Evolutionary conservation across 2,113 vertebrate genomes (phyloP).

Genomic region (Bucco capensis): DNA sequence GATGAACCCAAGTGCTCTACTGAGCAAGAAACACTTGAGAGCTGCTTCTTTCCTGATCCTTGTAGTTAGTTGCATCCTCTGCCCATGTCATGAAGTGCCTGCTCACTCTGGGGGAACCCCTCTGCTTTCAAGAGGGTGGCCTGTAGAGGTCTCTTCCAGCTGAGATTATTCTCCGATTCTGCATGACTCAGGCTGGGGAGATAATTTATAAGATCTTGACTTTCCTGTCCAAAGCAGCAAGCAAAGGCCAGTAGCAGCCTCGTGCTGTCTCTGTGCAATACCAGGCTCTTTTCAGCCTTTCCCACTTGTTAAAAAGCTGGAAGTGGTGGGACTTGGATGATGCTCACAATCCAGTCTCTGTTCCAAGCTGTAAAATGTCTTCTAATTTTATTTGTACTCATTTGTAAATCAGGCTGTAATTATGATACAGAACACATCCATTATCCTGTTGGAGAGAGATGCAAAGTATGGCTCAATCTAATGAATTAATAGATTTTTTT

Average conservation of each 20-base stretch:
- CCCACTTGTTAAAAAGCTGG: not conserved
- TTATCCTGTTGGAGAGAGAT: conserved; percentile 64
- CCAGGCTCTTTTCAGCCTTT: conserved; percentile 13
- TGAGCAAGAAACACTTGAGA: not conserved
- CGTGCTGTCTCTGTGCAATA: not conserved
- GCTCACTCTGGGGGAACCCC: not conserved
- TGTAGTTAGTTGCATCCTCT: not conserved
- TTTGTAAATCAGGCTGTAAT: conserved; percentile 66
- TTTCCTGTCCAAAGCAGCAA: not conserved
- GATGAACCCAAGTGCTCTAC: not conserved
- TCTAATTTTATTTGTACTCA: conserved; percentile 68
- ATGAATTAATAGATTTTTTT: conserved; percentile 65
- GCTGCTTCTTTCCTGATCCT: not conserved
- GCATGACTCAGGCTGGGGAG: not conserved
- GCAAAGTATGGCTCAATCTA: conserved; percentile 62
- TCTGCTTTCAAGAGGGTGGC: not conserved
- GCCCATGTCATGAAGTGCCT: not conserved
- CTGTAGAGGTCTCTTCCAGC: not conserved
- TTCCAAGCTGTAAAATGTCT: conserved; percentile 66
- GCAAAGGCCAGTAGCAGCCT: not conserved
- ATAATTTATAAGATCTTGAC: not conserved
- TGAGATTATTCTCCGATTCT: not conserved
- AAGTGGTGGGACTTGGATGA: conserved; percentile 52
- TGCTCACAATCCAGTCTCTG: conserved; percentile 49
- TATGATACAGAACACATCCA: conserved; percentile 60